These are phyloP conservation scores for Apotomis turbidana DNA, from an alignment of 2,888 invertebrate genomes.

Conservation along the genomic window DNA sequence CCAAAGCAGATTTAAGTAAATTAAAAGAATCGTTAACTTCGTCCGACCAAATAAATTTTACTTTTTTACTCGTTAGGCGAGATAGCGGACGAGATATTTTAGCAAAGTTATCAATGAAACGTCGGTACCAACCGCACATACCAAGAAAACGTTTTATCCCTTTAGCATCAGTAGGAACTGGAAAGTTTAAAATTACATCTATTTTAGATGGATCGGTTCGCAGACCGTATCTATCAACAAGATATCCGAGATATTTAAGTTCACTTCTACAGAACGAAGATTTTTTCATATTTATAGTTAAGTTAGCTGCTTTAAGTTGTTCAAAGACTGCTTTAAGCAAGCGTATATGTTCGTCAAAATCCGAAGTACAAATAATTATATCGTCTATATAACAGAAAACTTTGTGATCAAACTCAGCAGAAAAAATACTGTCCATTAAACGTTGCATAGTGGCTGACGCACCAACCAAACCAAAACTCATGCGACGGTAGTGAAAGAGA, in stretches of 20 bases:
- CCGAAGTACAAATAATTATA: not conserved
- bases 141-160: not conserved
- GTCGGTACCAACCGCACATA: not conserved
- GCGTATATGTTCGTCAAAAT: not conserved
- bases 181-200: constrained; percentile 7
- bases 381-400: not conserved
- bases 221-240: not conserved
- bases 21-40: too few relatives aligned
- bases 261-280: not conserved
- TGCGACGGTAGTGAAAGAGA: too few relatives aligned
- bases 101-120: not conserved
- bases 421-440: too few relatives aligned
- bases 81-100: too few relatives aligned
- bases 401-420: not conserved
- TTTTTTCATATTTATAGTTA: not conserved
- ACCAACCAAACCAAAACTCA: too few relatives aligned
- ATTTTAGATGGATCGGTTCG: constrained; percentile 3
- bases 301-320: too few relatives aligned
- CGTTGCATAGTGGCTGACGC: too few relatives aligned
- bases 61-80: too few relatives aligned
- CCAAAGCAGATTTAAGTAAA: too few relatives aligned
- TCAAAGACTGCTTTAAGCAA: too few relatives aligned
- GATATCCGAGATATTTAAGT: not conserved
- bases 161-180: not conserved
- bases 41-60: too few relatives aligned